Evolutionary conservation across 2,113 vertebrate genomes (phyloP).

Genomic region (Colistium nudipinnis): DNA sequence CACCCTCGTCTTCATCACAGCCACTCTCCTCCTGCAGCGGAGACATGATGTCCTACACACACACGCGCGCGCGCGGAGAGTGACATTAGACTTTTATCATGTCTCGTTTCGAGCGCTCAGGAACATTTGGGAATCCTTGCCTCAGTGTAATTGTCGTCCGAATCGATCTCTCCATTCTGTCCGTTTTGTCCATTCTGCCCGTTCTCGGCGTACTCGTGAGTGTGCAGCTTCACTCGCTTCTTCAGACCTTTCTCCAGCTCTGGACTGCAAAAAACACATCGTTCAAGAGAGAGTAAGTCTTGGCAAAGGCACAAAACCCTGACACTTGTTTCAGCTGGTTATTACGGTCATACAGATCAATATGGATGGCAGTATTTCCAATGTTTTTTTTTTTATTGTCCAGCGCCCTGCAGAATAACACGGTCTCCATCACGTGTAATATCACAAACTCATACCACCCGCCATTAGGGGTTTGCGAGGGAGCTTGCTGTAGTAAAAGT

Average conservation of each 20-base stretch:
- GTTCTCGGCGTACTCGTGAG: slow-evolving; percentile 85
- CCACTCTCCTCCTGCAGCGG: slow-evolving; percentile 92
- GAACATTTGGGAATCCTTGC: slow-evolving; percentile 46
- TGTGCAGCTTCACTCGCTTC: slow-evolving; percentile 88
- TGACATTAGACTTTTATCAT: slow-evolving; percentile 4
- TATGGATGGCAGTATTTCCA: too few species aligned
- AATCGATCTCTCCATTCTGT: slow-evolving; percentile 85
- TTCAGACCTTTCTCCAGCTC: slow-evolving; percentile 91
- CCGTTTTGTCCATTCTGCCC: slow-evolving; percentile 81
- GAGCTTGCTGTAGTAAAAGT: slow-evolving; percentile 25
- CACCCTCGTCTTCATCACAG: slow-evolving; percentile 93
- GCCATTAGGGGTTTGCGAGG: slow-evolving; percentile 45
- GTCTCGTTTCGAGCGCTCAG: neutral
- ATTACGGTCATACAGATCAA: too few species aligned
- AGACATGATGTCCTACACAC: slow-evolving; percentile 77
- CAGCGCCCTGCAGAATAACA: neutral
- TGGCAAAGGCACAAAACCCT: neutral
- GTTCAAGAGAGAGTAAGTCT: neutral
- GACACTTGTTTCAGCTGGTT: neutral
- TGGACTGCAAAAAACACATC: slow-evolving; percentile 76
- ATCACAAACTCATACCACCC: slow-evolving; percentile 1
- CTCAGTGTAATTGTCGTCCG: slow-evolving; percentile 87
- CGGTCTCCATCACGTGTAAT: neutral
- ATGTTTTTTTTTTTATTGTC: neutral
- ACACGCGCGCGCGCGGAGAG: too few species aligned